Percentiles rank a stretch among this genome's conserved stretches.
Conservation (phyloP, 2,888 invertebrate species). For the Epinotia bilunana region DNA sequence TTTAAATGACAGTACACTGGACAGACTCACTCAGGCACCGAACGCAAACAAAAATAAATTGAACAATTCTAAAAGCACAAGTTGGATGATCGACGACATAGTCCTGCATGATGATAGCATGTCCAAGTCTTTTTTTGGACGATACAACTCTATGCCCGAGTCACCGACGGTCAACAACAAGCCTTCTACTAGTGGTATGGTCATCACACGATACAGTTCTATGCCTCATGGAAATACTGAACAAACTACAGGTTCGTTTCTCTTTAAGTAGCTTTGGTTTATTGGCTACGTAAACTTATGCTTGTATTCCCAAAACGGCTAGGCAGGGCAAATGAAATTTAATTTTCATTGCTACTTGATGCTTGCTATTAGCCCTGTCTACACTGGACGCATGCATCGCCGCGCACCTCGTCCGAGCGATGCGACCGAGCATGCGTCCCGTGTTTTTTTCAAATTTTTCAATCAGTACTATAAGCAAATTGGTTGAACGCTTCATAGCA, state of each 20-base stretch:
- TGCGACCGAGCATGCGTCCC: too few relatives aligned
- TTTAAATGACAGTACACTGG: conserved; percentile 78
- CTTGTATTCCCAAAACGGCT: too few relatives aligned
- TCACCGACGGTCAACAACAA: conserved; percentile 68
- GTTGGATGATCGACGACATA: conserved; percentile 67
- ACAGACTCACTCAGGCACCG: conserved; percentile 74
- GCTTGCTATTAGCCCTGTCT: too few relatives aligned
- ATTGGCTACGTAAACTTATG: too few relatives aligned
- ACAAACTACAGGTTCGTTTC: conserved; percentile 54
- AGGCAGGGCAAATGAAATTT: too few relatives aligned
- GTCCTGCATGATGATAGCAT: conserved; percentile 65
- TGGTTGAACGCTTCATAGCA: too few relatives aligned
- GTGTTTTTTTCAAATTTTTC: too few relatives aligned
- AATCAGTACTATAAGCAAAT: too few relatives aligned
- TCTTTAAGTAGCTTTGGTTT: background rate
- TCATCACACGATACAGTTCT: conserved; percentile 74
- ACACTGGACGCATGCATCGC: too few relatives aligned
- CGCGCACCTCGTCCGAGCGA: too few relatives aligned
- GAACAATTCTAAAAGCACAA: conserved; percentile 39
- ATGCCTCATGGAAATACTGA: conserved; percentile 75
- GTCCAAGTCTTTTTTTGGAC: conserved; percentile 68
- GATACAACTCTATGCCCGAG: conserved; percentile 79
- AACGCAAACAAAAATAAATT: conserved; percentile 49
- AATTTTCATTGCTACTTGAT: too few relatives aligned
- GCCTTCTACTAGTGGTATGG: conserved; percentile 74